A percentile compares a stretch with the other conserved stretches of the same genome.
Conservation (phyloP, 2,888 invertebrate species). For the Argynnis bischoffii region DNA sequence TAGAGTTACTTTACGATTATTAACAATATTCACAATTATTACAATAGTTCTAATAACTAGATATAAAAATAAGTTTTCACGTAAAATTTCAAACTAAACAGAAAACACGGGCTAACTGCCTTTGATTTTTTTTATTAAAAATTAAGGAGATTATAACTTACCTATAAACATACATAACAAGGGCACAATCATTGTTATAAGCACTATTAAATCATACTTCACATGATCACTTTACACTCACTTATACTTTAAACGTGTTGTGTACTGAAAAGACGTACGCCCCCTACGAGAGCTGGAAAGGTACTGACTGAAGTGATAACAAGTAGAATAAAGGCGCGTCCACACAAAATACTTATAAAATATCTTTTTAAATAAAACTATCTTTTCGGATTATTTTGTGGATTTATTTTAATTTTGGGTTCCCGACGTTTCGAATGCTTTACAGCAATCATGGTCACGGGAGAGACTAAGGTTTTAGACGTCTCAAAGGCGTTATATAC, state of each 20-base stretch:
- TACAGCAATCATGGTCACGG: too few species aligned
- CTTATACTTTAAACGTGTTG: slow-evolving; percentile 13
- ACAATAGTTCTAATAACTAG: too few species aligned
- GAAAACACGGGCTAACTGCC: background rate
- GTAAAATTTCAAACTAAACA: too few species aligned
- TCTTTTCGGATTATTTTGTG: too few species aligned
- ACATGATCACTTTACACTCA: slow-evolving; percentile 38
- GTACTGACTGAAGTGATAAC: slow-evolving; percentile 38
- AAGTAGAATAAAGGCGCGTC: slow-evolving; percentile 31
- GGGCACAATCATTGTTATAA: slow-evolving; percentile 55
- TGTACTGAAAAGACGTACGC: slow-evolving; percentile 25
- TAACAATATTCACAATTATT: too few species aligned
- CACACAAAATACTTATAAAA: slow-evolving; percentile 1
- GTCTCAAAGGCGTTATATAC: too few species aligned
- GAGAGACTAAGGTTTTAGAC: too few species aligned
- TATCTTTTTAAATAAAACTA: too few species aligned
- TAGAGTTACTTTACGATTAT: too few species aligned
- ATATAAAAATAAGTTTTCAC: too few species aligned
- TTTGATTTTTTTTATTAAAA: background rate
- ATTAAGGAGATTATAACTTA: slow-evolving; percentile 45
- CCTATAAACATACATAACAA: slow-evolving; percentile 57
- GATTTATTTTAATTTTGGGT: too few species aligned
- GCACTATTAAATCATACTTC: slow-evolving; percentile 42
- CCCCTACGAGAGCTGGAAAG: slow-evolving; percentile 29
- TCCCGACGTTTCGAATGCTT: too few species aligned